Percentiles rank a stretch among this genome's conserved stretches.
These are phyloP conservation scores for Pteropus alecto DNA, from an alignment of 2,113 vertebrate genomes.

Conservation along the genomic window DNA sequence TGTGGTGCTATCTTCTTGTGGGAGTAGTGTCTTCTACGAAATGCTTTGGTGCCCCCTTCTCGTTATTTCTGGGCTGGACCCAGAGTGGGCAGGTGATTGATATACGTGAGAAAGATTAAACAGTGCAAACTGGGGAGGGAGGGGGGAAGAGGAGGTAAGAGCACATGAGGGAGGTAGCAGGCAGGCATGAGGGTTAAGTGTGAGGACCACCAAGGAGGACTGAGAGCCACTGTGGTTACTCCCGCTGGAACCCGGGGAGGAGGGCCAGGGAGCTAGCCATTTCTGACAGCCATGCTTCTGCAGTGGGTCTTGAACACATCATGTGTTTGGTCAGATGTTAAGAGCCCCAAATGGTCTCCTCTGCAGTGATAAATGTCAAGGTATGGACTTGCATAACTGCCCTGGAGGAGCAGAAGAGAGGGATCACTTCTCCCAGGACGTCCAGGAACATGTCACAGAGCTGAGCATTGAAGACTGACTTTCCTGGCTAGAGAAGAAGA, in stretches of 20 bases:
- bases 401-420: neutral
- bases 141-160: neutral
- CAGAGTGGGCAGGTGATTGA: neutral
- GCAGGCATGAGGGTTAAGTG: neutral
- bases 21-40: neutral
- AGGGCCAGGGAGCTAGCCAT: fast-evolving
- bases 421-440: fast-evolving
- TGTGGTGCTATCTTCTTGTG: fast-evolving
- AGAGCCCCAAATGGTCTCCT: neutral
- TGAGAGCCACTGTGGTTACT: too few relatives aligned
- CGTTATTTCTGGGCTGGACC: neutral
- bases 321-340: neutral
- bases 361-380: neutral
- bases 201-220: neutral
- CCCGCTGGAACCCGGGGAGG: fast-evolving
- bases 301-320: neutral
- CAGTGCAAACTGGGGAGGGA: neutral
- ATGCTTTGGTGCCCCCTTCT: neutral
- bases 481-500: neutral
- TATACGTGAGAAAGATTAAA: neutral
- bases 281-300: neutral
- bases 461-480: neutral
- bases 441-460: neutral
- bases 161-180: neutral
- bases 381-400: neutral